Percentiles rank a stretch among this genome's conserved stretches.
Conservation (phyloP, 2,888 invertebrate genomes). For the Protophormia terraenovae region DNA sequence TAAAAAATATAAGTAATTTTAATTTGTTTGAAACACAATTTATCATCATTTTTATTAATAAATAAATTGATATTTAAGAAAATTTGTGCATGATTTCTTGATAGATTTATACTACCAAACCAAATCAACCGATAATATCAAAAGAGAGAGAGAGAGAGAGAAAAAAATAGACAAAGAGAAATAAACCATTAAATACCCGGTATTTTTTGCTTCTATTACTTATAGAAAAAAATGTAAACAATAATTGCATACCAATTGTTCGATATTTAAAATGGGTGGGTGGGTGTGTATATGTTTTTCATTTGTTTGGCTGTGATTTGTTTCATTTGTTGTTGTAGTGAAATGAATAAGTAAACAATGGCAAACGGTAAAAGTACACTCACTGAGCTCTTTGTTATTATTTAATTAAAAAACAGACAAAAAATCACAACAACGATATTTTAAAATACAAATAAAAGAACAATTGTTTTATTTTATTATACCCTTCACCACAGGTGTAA, state of each 20-base stretch:
- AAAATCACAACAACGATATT: neutral
- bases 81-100: too few relatives aligned
- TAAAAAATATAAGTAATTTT: too few relatives aligned
- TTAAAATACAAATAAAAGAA: neutral
- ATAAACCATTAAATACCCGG: too few relatives aligned
- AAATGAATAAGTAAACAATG: conserved; percentile 6
- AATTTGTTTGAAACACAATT: too few relatives aligned
- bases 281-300: neutral
- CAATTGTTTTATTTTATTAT: neutral
- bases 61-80: too few relatives aligned
- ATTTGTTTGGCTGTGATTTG: neutral
- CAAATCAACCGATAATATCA: neutral
- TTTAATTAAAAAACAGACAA: neutral
- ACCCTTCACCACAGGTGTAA: too few relatives aligned
- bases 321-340: neutral
- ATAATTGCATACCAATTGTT: neutral
- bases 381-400: neutral
- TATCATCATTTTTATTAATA: too few relatives aligned
- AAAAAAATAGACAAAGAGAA: too few relatives aligned
- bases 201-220: neutral
- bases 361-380: neutral
- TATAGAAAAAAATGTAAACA: neutral
- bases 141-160: conserved; percentile 8
- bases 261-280: neutral
- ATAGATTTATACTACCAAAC: neutral